phyloP scores from a whole-genome alignment of 2,888 invertebrate species.

The Drosophila meridiana region DNA sequence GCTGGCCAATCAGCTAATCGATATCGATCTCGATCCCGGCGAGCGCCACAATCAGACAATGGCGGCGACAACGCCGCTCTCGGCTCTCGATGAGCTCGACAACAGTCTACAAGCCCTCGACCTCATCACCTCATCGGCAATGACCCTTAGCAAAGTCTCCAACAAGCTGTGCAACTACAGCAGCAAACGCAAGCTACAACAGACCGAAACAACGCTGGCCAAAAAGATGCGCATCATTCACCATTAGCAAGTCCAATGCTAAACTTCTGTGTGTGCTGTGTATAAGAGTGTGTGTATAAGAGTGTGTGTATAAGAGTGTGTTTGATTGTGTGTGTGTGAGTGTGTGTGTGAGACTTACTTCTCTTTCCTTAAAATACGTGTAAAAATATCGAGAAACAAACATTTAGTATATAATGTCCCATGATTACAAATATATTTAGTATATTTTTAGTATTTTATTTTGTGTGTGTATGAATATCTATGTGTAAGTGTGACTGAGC shows the following conservation, averaged over 20 bases:
- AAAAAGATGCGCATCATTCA: constrained; percentile 70
- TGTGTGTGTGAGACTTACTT: background rate
- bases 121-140: constrained; percentile 72
- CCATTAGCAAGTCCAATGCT: constrained; percentile 45
- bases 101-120: constrained; percentile 66
- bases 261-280: background rate
- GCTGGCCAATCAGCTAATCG: constrained; percentile 73
- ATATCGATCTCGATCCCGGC: constrained; percentile 61
- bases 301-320: background rate
- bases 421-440: background rate
- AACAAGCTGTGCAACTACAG: constrained; percentile 70
- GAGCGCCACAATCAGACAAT: constrained; percentile 45
- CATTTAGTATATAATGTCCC: background rate
- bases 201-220: constrained; percentile 65
- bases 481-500: too few relatives aligned
- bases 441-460: background rate
- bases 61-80: constrained; percentile 56
- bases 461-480: too few relatives aligned
- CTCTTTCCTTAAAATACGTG: background rate
- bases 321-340: background rate
- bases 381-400: background rate
- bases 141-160: constrained; percentile 69
- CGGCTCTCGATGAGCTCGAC: constrained; percentile 71
- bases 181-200: constrained; percentile 70
- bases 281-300: background rate